These are phyloP conservation scores for Microplitis manilae DNA, from an alignment of 2,888 invertebrate species.

Conservation along the genomic window DNA sequence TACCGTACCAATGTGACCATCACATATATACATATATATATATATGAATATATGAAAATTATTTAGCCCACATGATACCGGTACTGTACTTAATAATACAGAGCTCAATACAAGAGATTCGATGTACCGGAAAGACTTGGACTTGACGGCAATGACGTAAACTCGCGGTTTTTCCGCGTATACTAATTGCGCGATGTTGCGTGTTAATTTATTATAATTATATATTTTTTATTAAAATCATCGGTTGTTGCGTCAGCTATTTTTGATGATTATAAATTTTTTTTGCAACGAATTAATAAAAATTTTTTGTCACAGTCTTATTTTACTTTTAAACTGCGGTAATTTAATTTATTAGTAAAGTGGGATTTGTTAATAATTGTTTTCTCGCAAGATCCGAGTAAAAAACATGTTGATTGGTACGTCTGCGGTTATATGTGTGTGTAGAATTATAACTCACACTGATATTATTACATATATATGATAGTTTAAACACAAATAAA, in stretches of 20 bases:
- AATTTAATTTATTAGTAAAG: not conserved
- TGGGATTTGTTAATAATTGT: not conserved
- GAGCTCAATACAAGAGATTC: conserved; percentile 14
- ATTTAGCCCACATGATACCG: conserved; percentile 7
- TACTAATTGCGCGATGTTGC: conserved; percentile 25
- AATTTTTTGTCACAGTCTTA: not conserved
- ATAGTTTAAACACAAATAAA: too few relatives aligned
- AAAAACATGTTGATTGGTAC: not conserved
- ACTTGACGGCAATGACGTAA: conserved; percentile 16
- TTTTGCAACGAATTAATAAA: too few relatives aligned
- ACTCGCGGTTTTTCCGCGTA: conserved; percentile 21
- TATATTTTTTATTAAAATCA: not conserved
- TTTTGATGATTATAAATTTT: not conserved
- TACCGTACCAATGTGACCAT: not conserved
- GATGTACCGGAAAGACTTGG: conserved; percentile 32
- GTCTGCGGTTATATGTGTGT: not conserved
- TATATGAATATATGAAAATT: not conserved
- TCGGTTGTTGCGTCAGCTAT: not conserved
- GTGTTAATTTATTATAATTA: conserved; percentile 9
- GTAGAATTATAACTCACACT: not conserved
- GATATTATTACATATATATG: not conserved
- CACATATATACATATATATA: not conserved
- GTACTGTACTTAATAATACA: not conserved
- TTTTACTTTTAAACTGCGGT: not conserved
- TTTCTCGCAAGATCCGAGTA: not conserved